Percentiles rank a stretch among this genome's conserved stretches.
phyloP scores from a whole-genome alignment of 2,113 vertebrate genomes.

The Alouatta palliata region DNA sequence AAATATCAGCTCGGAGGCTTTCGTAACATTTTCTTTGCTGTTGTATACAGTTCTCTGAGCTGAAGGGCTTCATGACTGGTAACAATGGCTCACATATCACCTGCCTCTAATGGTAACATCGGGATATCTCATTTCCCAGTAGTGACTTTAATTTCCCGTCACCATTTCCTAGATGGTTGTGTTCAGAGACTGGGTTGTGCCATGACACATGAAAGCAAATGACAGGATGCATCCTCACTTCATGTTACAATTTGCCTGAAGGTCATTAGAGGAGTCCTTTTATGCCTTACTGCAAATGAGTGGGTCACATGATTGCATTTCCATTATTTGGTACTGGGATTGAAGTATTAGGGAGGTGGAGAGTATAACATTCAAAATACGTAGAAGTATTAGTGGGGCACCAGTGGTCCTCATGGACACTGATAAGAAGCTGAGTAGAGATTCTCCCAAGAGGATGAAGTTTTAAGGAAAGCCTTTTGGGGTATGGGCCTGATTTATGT shows the following conservation, averaged over 20 bases:
- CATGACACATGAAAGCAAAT: neutral
- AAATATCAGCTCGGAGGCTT: neutral
- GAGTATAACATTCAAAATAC: neutral
- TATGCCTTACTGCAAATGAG: neutral
- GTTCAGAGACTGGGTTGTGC: neutral
- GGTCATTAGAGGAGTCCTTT: neutral
- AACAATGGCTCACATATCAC: constrained; percentile 43
- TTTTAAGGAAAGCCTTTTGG: neutral
- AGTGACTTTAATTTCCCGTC: constrained; percentile 59
- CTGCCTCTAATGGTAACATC: constrained; percentile 11
- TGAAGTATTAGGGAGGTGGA: neutral
- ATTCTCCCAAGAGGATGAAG: neutral
- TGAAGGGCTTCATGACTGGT: constrained; percentile 36
- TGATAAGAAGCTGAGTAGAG: neutral
- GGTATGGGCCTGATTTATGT: neutral
- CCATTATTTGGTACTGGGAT: neutral
- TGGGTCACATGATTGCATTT: neutral
- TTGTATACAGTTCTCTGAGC: constrained; percentile 49
- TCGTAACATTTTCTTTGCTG: constrained; percentile 42
- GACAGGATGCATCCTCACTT: neutral
- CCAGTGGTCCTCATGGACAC: neutral
- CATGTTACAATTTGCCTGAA: neutral
- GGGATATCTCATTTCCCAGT: constrained; percentile 18
- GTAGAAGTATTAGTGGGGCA: neutral
- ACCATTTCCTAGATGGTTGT: neutral